Percentiles rank a stretch among this genome's conserved stretches.
Evolutionary conservation across 2,113 vertebrate species (phyloP).

Genomic region (Ondatra zibethicus): DNA sequence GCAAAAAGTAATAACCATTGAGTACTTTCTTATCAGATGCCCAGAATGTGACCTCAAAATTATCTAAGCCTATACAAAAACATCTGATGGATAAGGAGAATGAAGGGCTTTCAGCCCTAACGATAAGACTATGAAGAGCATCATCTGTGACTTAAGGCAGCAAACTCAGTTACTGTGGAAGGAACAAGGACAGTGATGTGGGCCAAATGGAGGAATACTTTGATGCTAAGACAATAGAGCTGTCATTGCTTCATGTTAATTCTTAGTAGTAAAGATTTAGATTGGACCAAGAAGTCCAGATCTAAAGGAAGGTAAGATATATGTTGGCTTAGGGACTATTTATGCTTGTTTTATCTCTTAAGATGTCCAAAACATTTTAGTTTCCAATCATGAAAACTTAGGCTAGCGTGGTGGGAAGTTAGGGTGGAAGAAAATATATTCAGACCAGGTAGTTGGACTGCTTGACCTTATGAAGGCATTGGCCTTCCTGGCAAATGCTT

Average conservation of each 20-base stretch:
- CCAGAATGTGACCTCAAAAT: slow-evolving; percentile 39
- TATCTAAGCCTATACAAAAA: slow-evolving; percentile 35
- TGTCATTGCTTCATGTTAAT: not conserved
- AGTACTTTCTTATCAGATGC: slow-evolving; percentile 55
- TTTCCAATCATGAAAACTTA: not conserved
- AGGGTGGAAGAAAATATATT: not conserved
- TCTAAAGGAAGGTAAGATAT: not conserved
- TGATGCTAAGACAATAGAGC: not conserved
- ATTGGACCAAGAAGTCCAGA: not conserved
- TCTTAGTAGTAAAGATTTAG: not conserved
- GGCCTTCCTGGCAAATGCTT: not conserved
- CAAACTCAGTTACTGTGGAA: not conserved
- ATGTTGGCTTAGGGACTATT: not conserved
- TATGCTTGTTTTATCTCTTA: not conserved
- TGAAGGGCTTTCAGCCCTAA: not conserved
- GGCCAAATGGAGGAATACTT: not conserved
- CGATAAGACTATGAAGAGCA: slow-evolving; percentile 18
- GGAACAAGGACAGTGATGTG: not conserved
- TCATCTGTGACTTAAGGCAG: not conserved
- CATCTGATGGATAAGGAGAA: slow-evolving; percentile 14
- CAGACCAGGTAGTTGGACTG: not conserved
- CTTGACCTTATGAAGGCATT: not conserved
- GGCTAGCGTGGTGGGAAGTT: not conserved
- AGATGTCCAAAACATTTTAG: not conserved
- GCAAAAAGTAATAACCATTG: not conserved